phyloP scores from a whole-genome alignment of 2,797 vertebrate genomes.

The Cheirogaleus major region DNA sequence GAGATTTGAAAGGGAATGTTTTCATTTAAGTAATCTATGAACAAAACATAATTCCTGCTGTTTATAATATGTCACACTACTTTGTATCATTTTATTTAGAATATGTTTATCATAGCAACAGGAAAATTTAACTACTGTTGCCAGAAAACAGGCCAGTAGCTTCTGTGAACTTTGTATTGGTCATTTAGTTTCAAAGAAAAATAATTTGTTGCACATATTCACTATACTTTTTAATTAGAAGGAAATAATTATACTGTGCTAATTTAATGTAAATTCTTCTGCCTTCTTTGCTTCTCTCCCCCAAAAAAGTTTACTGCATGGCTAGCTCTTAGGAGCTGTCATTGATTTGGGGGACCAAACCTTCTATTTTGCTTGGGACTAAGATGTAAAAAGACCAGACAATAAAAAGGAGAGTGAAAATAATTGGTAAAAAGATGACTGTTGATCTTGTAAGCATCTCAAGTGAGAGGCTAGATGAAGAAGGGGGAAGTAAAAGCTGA shows the following conservation, averaged over 20 bases:
- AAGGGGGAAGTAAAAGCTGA: neutral
- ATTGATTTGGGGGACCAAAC: neutral
- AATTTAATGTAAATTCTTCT: neutral
- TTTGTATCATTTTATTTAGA: conserved; percentile 14
- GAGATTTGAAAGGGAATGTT: conserved; percentile 17
- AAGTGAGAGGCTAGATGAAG: neutral
- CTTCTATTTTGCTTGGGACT: neutral
- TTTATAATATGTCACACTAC: neutral
- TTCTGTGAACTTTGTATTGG: neutral
- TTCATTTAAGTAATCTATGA: conserved; percentile 15
- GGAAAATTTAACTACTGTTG: conserved; percentile 35
- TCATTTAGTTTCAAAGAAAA: conserved; percentile 28
- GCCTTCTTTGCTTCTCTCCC: neutral
- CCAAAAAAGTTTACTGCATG: neutral
- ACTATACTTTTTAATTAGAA: conserved; percentile 27
- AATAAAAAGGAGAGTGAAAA: neutral
- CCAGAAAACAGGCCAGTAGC: neutral
- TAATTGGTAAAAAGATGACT: neutral
- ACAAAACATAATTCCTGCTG: neutral
- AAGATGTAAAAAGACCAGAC: neutral
- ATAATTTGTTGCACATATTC: neutral
- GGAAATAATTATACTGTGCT: neutral
- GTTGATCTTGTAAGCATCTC: neutral
- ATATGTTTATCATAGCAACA: neutral
- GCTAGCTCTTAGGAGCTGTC: neutral